Percentiles rank a stretch among this genome's conserved stretches.
Evolutionary conservation across 2,113 vertebrate species (phyloP).

Genomic region (Takifugu flavidus): DNA sequence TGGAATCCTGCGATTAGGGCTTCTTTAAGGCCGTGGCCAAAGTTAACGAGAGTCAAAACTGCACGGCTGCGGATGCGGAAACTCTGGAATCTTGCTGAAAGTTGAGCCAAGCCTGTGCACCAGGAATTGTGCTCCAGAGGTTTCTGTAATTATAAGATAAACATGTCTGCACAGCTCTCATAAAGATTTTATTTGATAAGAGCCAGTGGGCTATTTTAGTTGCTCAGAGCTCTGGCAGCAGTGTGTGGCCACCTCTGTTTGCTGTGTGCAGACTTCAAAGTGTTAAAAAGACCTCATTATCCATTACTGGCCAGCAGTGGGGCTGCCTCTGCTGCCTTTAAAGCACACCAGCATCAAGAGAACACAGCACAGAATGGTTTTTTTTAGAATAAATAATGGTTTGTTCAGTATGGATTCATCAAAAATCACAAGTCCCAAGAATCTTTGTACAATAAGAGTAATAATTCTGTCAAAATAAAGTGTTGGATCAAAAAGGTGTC

Average conservation of each 20-base stretch:
- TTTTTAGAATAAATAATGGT: not conserved
- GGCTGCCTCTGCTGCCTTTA: constrained; percentile 1
- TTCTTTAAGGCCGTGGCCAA: constrained; percentile 45
- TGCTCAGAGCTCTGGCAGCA: constrained; percentile 1
- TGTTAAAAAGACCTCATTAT: constrained; percentile 45
- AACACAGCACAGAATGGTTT: not conserved
- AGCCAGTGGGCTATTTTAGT: constrained; percentile 16
- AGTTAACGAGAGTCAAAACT: constrained; percentile 36
- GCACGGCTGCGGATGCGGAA: constrained; percentile 50
- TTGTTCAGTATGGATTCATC: not conserved
- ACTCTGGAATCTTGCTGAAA: constrained; percentile 28
- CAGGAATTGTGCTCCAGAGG: constrained; percentile 40
- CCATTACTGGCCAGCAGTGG: not conserved
- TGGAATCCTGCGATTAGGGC: constrained; percentile 44
- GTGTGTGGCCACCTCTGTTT: constrained; percentile 47
- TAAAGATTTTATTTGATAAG: constrained; percentile 29
- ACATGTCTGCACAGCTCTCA: constrained; percentile 9
- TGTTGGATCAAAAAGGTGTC: too few species aligned
- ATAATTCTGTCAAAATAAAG: too few species aligned
- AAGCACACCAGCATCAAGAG: too few species aligned
- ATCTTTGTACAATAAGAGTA: too few species aligned
- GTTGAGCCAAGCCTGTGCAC: constrained; percentile 1
- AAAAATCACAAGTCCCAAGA: too few species aligned
- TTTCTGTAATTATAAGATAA: constrained; percentile 53
- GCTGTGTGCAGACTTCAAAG: constrained; percentile 8